These are phyloP conservation scores for Solenodon paradoxus DNA, from an alignment of 2,113 vertebrate species.

Conservation along the genomic window DNA sequence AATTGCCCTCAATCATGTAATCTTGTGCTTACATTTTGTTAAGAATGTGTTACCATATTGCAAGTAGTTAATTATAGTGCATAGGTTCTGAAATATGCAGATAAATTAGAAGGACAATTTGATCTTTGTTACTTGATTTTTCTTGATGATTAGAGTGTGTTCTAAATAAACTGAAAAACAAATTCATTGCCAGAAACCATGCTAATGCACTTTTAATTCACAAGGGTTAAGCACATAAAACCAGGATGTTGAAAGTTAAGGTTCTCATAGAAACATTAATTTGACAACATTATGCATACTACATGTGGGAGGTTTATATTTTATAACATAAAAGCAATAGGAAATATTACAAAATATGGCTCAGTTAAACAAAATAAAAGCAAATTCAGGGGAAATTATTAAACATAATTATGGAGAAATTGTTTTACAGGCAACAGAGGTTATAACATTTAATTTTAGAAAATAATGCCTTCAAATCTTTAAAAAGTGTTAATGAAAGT, in stretches of 20 bases:
- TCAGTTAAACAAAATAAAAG: conserved; percentile 58
- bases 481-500: not conserved
- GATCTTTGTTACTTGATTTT: conserved; percentile 54
- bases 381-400: conserved; percentile 41
- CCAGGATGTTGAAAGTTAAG: conserved; percentile 60
- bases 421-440: not conserved
- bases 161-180: conserved; percentile 56
- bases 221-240: conserved; percentile 58
- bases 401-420: conserved; percentile 29
- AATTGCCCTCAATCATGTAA: not conserved
- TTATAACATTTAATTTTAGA: conserved; percentile 41
- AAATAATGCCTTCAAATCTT: conserved; percentile 23
- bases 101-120: conserved; percentile 52
- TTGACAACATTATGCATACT: conserved; percentile 63
- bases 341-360: conserved; percentile 30
- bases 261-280: conserved; percentile 63
- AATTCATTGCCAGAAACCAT: conserved; percentile 58
- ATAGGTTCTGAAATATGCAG: conserved; percentile 45
- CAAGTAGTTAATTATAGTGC: not conserved
- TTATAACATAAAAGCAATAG: conserved; percentile 52
- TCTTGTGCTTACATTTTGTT: not conserved
- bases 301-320: conserved; percentile 53
- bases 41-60: not conserved
- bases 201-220: conserved; percentile 68
- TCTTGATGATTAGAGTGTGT: conserved; percentile 63